Conservation (phyloP, 2,113 vertebrate genomes). For the Rattus norvegicus region GRCr8 NC_086019.1:27411501-27412000, state of each 20-base stretch:
- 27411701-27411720: not conserved
- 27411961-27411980: too few species aligned
- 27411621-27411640: not conserved
- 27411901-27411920: not conserved
- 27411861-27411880: not conserved
- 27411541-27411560: not conserved
- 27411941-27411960: not conserved
- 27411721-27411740: not conserved
- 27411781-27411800: slow-evolving; percentile 1
- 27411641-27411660: not conserved
- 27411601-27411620: not conserved
- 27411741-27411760: not conserved
- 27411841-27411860: not conserved
- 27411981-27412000: too few species aligned
- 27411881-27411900: not conserved
- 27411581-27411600: not conserved
- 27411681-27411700: not conserved
- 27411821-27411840: not conserved
- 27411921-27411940: too few species aligned
- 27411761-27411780: not conserved
- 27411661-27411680: not conserved
- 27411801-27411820: slow-evolving; percentile 1
- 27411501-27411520: not conserved
- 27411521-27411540: not conserved
- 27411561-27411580: not conserved